A percentile compares a stretch with the other conserved stretches of the same genome.
These are phyloP conservation scores for Falcunculus frontatus DNA, from an alignment of 2,113 vertebrate genomes.

Conservation along the genomic window DNA sequence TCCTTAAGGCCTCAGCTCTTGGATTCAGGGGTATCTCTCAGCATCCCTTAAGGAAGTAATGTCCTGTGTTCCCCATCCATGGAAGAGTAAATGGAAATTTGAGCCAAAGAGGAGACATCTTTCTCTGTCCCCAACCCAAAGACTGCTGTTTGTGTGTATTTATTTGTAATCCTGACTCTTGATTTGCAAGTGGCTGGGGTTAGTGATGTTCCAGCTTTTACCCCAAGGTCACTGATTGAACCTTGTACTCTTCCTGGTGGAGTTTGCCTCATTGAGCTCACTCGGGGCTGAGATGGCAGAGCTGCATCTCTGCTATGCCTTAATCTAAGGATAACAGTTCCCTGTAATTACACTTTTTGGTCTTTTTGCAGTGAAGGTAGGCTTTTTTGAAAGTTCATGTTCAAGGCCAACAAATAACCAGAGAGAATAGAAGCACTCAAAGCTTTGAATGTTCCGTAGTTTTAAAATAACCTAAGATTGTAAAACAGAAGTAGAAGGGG, in stretches of 20 bases:
- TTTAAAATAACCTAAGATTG: constrained; percentile 18
- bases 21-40: neutral
- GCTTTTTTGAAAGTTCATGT: neutral
- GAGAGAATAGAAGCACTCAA: neutral
- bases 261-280: neutral
- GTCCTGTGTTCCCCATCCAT: neutral
- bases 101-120: neutral
- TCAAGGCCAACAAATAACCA: neutral
- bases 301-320: neutral
- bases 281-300: neutral
- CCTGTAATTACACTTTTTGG: neutral
- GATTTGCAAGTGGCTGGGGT: neutral
- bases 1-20: neutral
- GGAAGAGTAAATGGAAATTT: neutral
- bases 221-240: neutral
- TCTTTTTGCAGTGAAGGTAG: neutral
- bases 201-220: neutral
- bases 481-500: neutral
- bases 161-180: neutral
- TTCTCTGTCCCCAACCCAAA: neutral
- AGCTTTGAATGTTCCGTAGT: neutral
- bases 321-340: neutral
- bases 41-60: neutral
- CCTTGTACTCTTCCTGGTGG: neutral
- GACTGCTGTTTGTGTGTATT: neutral